Base-by-base conservation (phyloP, 2,888 invertebrate genomes). In the Hemaris fuciformis region DNA sequence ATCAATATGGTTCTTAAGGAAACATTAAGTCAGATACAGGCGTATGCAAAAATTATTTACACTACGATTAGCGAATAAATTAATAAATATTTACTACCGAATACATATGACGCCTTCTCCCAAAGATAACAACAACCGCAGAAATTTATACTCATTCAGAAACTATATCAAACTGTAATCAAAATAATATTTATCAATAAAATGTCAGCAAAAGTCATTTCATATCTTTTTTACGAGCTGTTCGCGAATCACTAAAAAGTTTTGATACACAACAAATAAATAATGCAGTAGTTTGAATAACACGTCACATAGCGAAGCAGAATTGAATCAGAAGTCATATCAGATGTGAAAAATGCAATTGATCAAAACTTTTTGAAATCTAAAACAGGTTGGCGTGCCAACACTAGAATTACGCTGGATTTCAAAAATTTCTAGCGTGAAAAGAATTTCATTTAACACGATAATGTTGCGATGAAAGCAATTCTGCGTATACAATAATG, bases 61-160 rank as follows among this genome's bases (percentile, higher is more conserved):
- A 0, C 15, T 23, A 43, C 6, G 43, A 20, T 2, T 13, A 34
- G 2, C 8, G 34, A 8, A 13, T 3, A 20, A 8, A 4, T 5
- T 5, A 25, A 41, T 31, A 22, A 15, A 0, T 1, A 38, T 22
- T 13, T 57, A 10, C 25, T 57, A 60, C 60, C 25, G 20, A 60
- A 48, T 41, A 38, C 41, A 38, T 53, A 41, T 27, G 48, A 6
- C 22, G 23, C n/a, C 25, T 25, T 18, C 2, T 25, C 53, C 53
- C 60, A 60, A 6, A 45, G n/a, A 25, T 8, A 18, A 53, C 41
- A 38, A 18, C 60, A 60, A 20, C 41, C 60, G 20, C 41, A 60
- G n/a, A 53, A 41, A 18, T 41, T 53, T n/a, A 60, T 41, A 38
- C 18, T 27, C 60, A 60, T 60, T 25, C 13, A 23, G 34, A 23